These are phyloP conservation scores for Trialeurodes vaporariorum DNA, from an alignment of 1,140 invertebrate genomes.

Conservation along the genomic window DNA sequence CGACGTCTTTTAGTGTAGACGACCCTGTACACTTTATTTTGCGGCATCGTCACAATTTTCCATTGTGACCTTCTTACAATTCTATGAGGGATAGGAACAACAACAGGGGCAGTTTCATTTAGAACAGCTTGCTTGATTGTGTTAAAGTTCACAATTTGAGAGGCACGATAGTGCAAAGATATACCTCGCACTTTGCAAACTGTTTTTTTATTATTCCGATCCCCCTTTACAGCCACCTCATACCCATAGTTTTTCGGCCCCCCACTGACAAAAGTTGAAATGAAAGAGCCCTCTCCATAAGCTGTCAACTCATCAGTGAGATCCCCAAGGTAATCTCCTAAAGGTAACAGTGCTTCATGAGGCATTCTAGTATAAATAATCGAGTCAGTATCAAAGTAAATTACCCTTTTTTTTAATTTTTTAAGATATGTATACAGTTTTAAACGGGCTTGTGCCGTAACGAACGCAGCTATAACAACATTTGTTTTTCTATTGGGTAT, in stretches of 20 bases:
- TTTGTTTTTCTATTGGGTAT: too few relatives aligned
- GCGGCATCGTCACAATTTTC: background rate
- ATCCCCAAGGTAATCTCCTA: conserved; percentile 29
- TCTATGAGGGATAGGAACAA: background rate
- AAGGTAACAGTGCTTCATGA: too few relatives aligned
- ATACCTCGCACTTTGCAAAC: conserved; percentile 24
- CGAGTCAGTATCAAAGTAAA: too few relatives aligned
- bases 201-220: conserved; percentile 4
- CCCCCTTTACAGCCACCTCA: conserved; percentile 12
- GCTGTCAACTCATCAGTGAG: conserved; percentile 27
- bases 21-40: background rate
- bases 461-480: too few relatives aligned
- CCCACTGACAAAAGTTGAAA: conserved; percentile 25
- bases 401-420: too few relatives aligned
- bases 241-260: conserved; percentile 30
- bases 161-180: conserved; percentile 19
- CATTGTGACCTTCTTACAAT: background rate
- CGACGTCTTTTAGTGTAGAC: background rate
- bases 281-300: conserved; percentile 27
- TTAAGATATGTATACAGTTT: too few relatives aligned
- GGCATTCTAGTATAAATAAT: too few relatives aligned
- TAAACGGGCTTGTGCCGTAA: too few relatives aligned
- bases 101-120: background rate
- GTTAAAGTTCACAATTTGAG: conserved; percentile 22
- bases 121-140: conserved; percentile 14